Evolutionary conservation across 2,888 invertebrate species (phyloP).

Genomic region (Xestoiulus laeticollis): DNA sequence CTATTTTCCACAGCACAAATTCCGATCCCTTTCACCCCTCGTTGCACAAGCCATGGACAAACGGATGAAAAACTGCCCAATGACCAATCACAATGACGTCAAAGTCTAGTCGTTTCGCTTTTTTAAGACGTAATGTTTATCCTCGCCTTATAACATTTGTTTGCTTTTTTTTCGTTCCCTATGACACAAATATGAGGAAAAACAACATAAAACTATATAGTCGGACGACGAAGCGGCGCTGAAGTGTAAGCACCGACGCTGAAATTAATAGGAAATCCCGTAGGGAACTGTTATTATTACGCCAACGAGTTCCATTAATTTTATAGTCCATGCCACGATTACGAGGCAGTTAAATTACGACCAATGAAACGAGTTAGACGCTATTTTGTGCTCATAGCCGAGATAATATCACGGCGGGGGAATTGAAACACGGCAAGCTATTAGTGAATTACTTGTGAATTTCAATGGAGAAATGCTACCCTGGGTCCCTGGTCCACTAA

Average conservation of each 20-base stretch:
- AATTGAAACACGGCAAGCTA: background rate
- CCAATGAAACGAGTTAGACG: background rate
- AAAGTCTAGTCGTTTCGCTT: constrained; percentile 12
- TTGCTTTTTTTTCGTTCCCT: background rate
- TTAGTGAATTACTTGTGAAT: background rate
- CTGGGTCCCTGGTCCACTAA: no score
- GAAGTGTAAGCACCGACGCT: background rate
- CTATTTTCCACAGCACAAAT: constrained; percentile 1
- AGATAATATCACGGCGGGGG: background rate
- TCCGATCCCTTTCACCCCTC: background rate
- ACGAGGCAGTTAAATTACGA: constrained; percentile 8
- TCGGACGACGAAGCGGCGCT: background rate
- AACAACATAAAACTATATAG: background rate
- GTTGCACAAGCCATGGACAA: background rate
- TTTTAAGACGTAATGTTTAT: background rate
- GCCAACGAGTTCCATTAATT: constrained; percentile 10
- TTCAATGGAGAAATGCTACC: no score
- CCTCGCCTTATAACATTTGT: background rate
- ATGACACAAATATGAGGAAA: background rate
- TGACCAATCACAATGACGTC: constrained; percentile 25
- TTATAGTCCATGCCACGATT: constrained; percentile 28
- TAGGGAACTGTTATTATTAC: background rate
- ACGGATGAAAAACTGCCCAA: constrained; percentile 15
- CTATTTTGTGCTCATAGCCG: constrained; percentile 7
- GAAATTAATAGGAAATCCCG: constrained; percentile 24